phyloP scores from a whole-genome alignment of 2,113 vertebrate genomes.

The Marcusenius ussheri region DNA sequence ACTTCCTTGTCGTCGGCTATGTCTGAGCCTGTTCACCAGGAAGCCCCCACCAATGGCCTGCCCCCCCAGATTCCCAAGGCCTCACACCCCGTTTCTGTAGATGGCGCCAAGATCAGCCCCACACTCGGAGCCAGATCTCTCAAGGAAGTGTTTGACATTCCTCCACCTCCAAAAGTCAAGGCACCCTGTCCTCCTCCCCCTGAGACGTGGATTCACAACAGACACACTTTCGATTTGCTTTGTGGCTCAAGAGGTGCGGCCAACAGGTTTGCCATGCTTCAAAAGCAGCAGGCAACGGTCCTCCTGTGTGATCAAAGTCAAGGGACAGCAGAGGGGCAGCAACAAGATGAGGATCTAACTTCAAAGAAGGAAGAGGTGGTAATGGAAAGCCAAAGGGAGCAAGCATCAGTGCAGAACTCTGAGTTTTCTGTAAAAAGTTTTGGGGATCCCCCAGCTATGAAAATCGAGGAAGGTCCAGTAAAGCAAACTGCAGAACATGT shows the following conservation, averaged over 20 bases:
- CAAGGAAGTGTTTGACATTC: conserved; percentile 67
- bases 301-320: conserved; percentile 21
- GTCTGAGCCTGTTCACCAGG: conserved; percentile 57
- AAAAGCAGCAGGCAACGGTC: conserved; percentile 31
- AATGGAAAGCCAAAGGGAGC: conserved; percentile 21
- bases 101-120: conserved; percentile 20
- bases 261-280: conserved; percentile 24
- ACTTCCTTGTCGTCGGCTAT: conserved; percentile 74
- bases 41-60: conserved; percentile 35
- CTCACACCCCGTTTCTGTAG: conserved; percentile 19
- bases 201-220: conserved; percentile 65
- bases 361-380: conserved; percentile 21
- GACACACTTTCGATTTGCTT: conserved; percentile 51
- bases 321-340: conserved; percentile 22
- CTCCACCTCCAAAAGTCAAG: conserved; percentile 79
- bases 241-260: conserved; percentile 36
- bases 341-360: neutral
- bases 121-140: conserved; percentile 22
- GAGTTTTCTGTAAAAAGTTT: conserved; percentile 9
- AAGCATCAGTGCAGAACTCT: neutral
- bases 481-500: conserved; percentile 17
- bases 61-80: conserved; percentile 23
- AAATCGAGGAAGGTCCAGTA: conserved; percentile 19
- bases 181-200: conserved; percentile 79
- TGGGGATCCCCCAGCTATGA: neutral